Base-by-base conservation (phyloP, 2,797 vertebrate species). In the Scolopax rusticola region DNA sequence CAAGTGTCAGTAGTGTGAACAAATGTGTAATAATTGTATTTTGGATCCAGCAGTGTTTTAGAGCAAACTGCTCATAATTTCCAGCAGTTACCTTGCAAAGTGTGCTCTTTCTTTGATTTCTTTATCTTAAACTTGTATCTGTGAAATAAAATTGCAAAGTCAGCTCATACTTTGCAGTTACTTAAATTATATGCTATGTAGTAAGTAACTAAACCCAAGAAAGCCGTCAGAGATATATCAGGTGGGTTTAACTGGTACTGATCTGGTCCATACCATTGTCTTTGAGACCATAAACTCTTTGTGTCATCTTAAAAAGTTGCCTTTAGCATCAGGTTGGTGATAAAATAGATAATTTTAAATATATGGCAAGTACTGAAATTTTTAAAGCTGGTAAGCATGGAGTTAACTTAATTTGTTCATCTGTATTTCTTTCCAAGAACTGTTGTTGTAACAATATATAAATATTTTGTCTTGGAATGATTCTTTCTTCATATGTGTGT, bases 31-130 rank as follows among this genome's bases (percentile, higher is more conserved):
- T 79, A 85, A 93, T 57, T 51, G n/a, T 91, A 32, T 59, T 94
- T 89, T 71, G 71, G 60, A 92, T 92, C 53, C 80, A 87, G 71
- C 67, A 87, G 68, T 68, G 60, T 76, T 84, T 73, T 90, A 84
- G 59, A 91, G 81, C 56, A 89, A 87, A 84, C 77, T 70, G 86
- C 10, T 12, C 43, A 36, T 91, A 61, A 87, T 92, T 94, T 95
- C 57, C 87, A 90, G 84, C 91, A 89, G 77, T 93, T 95, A 77
- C n/a, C 73, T 84, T 84, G 51, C 69, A 60, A 63, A 93, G 33
- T 71, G 33, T 1, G 0, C 87, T 93, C 59, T 53, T 85, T 78
- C 73, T 84, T 85, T 64, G 51, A 36, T 84, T 93, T 68, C 57
- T 81, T 68, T 84, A 57, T 87, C 56, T 90, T 64, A n/a, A 60